A percentile compares a stretch with the other conserved stretches of the same genome.
Conservation (phyloP, 2,797 vertebrate species). For the Philypnodon macrostomus region DNA sequence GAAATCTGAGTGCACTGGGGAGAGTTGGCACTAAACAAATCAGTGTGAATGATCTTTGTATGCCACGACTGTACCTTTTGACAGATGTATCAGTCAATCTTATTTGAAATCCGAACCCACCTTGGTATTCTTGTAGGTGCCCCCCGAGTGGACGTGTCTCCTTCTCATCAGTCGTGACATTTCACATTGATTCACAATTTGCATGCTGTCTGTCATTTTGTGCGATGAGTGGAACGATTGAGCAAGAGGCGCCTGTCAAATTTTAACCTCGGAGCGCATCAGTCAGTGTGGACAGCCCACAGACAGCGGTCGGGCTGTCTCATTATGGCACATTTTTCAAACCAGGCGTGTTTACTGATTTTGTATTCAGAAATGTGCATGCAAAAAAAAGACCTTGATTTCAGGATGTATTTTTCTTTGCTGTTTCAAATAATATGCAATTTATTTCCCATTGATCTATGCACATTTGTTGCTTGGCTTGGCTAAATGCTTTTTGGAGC, state of each 20-base stretch:
- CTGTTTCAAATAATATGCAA: too few relatives aligned
- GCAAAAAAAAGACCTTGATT: too few relatives aligned
- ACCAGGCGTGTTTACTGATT: background rate
- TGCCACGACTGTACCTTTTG: background rate
- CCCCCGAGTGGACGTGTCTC: slow-evolving; percentile 1
- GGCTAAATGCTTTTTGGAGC: too few relatives aligned
- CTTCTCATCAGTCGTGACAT: slow-evolving; percentile 51
- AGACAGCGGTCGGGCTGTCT: background rate
- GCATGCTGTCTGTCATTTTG: slow-evolving; percentile 47
- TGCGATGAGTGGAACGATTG: slow-evolving; percentile 43
- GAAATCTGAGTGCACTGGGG: background rate
- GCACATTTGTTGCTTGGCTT: too few relatives aligned
- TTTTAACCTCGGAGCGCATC: slow-evolving; percentile 26
- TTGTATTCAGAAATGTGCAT: background rate
- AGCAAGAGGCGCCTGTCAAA: slow-evolving; percentile 39
- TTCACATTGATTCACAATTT: slow-evolving; percentile 54
- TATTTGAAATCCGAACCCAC: slow-evolving; percentile 11
- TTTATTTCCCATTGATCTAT: too few relatives aligned
- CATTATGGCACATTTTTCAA: background rate
- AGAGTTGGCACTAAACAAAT: slow-evolving; percentile 18
- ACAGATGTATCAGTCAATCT: slow-evolving; percentile 16
- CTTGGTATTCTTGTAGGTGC: slow-evolving; percentile 3
- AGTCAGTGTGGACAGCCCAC: slow-evolving; percentile 14
- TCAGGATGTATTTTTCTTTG: too few relatives aligned
- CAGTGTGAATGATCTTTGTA: slow-evolving; percentile 21